These are phyloP conservation scores for Steinernema khuongi DNA, from an alignment of 1,140 invertebrate genomes.

Conservation along the genomic window DNA sequence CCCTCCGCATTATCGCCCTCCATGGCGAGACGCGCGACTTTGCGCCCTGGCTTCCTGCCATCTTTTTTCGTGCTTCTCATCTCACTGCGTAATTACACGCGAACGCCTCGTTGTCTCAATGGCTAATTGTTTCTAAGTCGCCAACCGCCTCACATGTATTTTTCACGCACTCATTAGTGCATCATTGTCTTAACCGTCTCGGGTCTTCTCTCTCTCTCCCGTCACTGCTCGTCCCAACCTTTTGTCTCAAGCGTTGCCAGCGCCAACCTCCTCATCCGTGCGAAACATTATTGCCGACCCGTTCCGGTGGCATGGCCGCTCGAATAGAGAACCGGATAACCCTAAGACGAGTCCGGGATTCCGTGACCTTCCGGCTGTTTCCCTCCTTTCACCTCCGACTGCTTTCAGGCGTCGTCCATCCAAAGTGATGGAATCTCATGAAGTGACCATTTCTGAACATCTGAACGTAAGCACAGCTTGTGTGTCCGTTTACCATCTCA, in stretches of 20 bases:
- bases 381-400: too few relatives aligned
- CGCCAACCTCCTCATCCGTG: background rate
- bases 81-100: constrained; percentile 6
- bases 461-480: background rate
- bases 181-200: background rate
- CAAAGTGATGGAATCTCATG: background rate
- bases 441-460: constrained; percentile 1
- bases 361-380: too few relatives aligned
- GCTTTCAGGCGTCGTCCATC: too few relatives aligned
- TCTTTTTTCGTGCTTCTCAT: background rate
- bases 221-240: background rate
- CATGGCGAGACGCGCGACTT: background rate
- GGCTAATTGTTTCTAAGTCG: constrained; percentile 2
- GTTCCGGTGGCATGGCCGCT: too few relatives aligned
- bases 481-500: background rate
- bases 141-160: background rate
- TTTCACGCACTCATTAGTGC: constrained; percentile 15
- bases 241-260: background rate
- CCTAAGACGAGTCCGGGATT: too few relatives aligned
- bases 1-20: background rate
- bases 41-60: background rate
- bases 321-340: too few relatives aligned
- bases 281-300: too few relatives aligned
- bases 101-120: background rate
- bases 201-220: background rate